Base-by-base conservation (phyloP, 1,140 invertebrate genomes). In the Lerema accius region DNA sequence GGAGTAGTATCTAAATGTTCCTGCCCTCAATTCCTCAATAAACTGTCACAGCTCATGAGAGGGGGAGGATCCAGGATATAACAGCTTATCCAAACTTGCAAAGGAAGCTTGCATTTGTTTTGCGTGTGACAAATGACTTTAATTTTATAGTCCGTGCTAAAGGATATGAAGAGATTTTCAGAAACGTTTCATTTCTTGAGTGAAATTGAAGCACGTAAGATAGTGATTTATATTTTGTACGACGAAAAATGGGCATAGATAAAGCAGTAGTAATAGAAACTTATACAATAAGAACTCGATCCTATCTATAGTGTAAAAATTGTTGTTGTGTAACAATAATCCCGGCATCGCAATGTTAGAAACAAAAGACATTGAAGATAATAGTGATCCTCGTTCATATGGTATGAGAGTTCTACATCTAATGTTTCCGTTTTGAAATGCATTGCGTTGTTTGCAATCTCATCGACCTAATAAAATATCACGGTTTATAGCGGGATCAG, bases 361-460 rank as follows among this genome's bases (percentile, higher is more conserved):
- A 28, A 17, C 3, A 40, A 42, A 11, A 53, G 11, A 40, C 50
- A 49, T 53, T 19, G 17, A 53, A 13, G 11, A 15, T 56, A 32
- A 56, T 42, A 14, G n/a, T 45, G 53, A 43, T 43, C 10, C 23
- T 43, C 13, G 13, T 56, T 51, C 49, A 17, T 13, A 55, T 40
- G 37, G 11, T 17, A 55, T 55, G 16, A 43, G 4, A 15, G 35
- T 45, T 15, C 53, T 43, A 23, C 35, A n/a, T 11, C 35, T 43
- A 55, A 45, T 56, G 53, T 14, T 56, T 56, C 53, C 53, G 53
- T 56, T 56, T 56, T 45, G 11, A 56, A 56, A 56, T 56, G 53
- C 53, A 56, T 56, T 43, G 40, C 19, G 40, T 43, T 42, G 53
- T 43, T 56, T 56, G 53, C 39, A 43, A 43, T 43, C 39, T 15